These are phyloP conservation scores for Leptobrachium ailaonicum DNA, from an alignment of 2,113 vertebrate genomes.

Conservation along the genomic window DNA sequence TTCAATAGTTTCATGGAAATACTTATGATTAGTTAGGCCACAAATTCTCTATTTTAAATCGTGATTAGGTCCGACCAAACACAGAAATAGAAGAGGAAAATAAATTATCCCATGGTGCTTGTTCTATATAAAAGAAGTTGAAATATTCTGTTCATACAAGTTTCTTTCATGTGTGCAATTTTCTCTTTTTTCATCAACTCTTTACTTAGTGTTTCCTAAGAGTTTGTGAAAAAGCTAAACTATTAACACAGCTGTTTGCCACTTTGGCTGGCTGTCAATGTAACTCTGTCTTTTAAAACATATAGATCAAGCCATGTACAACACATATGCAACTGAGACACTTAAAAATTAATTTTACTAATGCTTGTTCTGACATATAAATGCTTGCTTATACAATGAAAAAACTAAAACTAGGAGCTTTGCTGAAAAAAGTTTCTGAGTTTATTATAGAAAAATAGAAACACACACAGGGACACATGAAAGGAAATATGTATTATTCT, in stretches of 20 bases:
- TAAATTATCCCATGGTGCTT: slow-evolving; percentile 26
- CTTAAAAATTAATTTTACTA: slow-evolving; percentile 48
- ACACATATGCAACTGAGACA: slow-evolving; percentile 48
- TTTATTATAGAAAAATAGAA: slow-evolving; percentile 48
- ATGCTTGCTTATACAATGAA: slow-evolving; percentile 45
- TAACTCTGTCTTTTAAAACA: slow-evolving; percentile 42
- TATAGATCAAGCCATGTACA: slow-evolving; percentile 49
- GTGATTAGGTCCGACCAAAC: slow-evolving; percentile 7
- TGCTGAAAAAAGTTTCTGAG: slow-evolving; percentile 45
- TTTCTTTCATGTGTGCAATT: slow-evolving; percentile 30
- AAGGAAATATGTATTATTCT: slow-evolving; percentile 50
- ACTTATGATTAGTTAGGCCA: slow-evolving; percentile 26
- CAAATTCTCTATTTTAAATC: slow-evolving; percentile 11
- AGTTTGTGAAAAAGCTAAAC: slow-evolving; percentile 39
- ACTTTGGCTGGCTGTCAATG: slow-evolving; percentile 50
- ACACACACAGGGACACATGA: slow-evolving; percentile 50
- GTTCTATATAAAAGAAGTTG: slow-evolving; percentile 19
- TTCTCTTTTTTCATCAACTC: slow-evolving; percentile 26
- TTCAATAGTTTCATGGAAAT: slow-evolving; percentile 14
- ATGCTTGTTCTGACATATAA: slow-evolving; percentile 45
- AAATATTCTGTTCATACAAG: slow-evolving; percentile 29
- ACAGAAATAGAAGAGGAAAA: slow-evolving; percentile 1
- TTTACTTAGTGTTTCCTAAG: slow-evolving; percentile 28
- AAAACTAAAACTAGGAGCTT: slow-evolving; percentile 40
- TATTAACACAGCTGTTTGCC: slow-evolving; percentile 50